Evolutionary conservation across 2,888 invertebrate genomes (phyloP).

Genomic region (Eilema depressum): DNA sequence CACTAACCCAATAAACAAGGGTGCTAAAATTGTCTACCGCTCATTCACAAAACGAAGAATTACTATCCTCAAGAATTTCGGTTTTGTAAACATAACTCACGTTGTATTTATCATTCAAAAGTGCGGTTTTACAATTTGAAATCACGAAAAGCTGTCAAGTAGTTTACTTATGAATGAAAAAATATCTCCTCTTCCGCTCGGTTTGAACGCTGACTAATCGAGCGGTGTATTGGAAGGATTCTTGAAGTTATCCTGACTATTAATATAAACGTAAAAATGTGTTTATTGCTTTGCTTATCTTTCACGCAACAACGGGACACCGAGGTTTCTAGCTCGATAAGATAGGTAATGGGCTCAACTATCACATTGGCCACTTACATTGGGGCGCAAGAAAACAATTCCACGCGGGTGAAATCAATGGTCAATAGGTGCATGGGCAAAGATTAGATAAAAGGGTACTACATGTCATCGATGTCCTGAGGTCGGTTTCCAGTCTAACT

Average conservation of each 20-base stretch:
- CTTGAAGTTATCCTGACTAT: not conserved
- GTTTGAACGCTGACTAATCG: not conserved
- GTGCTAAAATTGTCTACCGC: conserved; percentile 55
- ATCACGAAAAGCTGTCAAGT: conserved; percentile 1
- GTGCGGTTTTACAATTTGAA: conserved; percentile 32
- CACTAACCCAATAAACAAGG: conserved; percentile 66
- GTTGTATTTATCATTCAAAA: conserved; percentile 37
- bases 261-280: not conserved
- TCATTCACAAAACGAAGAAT: conserved; percentile 66
- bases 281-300: not conserved
- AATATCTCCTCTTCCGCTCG: not conserved
- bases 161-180: conserved; percentile 4
- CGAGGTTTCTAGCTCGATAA: not conserved
- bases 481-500: no score
- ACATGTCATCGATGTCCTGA: not conserved
- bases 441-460: not conserved
- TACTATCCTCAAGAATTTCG: conserved; percentile 55
- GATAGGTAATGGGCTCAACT: not conserved
- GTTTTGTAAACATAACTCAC: conserved; percentile 59
- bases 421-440: not conserved
- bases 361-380: conserved; percentile 4
- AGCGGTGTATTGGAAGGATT: not conserved
- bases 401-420: not conserved
- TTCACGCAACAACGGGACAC: not conserved
- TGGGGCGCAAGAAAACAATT: conserved; percentile 4